phyloP scores from a whole-genome alignment of 2,113 vertebrate genomes.

The Theristicus caerulescens region DNA sequence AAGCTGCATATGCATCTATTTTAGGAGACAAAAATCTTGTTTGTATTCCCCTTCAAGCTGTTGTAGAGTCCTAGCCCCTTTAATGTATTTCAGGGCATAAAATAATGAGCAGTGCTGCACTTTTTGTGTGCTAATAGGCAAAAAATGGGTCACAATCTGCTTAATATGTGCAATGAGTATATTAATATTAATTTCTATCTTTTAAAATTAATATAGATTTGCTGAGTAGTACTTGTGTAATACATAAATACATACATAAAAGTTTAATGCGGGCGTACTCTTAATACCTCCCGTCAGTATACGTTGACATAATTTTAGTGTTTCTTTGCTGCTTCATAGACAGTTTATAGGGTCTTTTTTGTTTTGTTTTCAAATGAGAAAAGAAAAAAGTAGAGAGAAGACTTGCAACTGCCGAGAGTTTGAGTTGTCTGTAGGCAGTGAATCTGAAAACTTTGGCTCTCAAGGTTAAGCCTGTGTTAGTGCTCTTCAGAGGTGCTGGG shows the following conservation, averaged over 20 bases:
- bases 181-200: conserved; percentile 66
- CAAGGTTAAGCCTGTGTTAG: not conserved
- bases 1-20: not conserved
- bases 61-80: not conserved
- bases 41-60: not conserved
- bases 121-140: conserved; percentile 43
- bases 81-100: not conserved
- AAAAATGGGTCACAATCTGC: conserved; percentile 16
- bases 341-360: not conserved
- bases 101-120: not conserved
- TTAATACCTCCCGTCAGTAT: not conserved
- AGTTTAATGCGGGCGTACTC: conserved; percentile 41
- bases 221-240: conserved; percentile 60
- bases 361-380: not conserved
- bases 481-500: not conserved
- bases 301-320: not conserved
- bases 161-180: conserved; percentile 39
- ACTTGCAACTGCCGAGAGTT: not conserved
- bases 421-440: not conserved
- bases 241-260: conserved; percentile 67
- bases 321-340: not conserved
- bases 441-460: not conserved
- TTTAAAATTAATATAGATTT: conserved; percentile 66
- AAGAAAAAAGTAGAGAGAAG: not conserved
- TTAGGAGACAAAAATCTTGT: not conserved